Percentiles rank a stretch among this genome's conserved stretches.
Evolutionary conservation across 2,888 invertebrate genomes (phyloP).

Genomic region (Plebejus melissa): DNA sequence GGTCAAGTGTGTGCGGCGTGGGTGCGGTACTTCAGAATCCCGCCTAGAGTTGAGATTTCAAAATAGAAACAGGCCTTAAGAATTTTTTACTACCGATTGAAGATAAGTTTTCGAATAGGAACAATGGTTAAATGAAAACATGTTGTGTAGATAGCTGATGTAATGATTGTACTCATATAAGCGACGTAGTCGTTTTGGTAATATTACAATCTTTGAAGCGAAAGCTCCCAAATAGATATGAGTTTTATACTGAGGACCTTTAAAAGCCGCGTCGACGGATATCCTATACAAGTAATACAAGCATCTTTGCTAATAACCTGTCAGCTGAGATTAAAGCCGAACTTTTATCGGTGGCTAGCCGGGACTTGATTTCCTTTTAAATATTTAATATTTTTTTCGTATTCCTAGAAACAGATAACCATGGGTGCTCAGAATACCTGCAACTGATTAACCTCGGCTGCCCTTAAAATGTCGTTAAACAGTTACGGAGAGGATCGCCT

Average conservation of each 20-base stretch:
- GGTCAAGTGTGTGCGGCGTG: slow-evolving; percentile 58
- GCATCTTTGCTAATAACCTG: background rate
- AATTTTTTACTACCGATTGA: background rate
- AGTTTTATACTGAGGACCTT: background rate
- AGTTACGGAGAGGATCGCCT: slow-evolving; percentile 52
- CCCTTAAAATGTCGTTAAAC: slow-evolving; percentile 44
- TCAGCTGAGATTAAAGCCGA: background rate
- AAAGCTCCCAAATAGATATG: background rate
- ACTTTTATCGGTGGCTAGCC: background rate
- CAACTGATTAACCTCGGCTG: slow-evolving; percentile 45
- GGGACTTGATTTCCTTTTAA: background rate
- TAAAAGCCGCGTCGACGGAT: background rate
- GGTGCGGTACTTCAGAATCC: slow-evolving; percentile 40
- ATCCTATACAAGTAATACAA: background rate
- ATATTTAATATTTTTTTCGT: slow-evolving; percentile 5
- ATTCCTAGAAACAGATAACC: slow-evolving; percentile 30
- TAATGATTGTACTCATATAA: background rate
- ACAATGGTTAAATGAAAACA: background rate
- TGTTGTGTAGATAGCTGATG: slow-evolving; percentile 10
- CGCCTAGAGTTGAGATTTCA: slow-evolving; percentile 25
- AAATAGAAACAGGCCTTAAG: slow-evolving; percentile 27
- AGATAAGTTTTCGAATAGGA: background rate
- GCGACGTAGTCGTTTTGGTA: background rate
- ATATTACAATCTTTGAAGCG: background rate
- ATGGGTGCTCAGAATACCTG: slow-evolving; percentile 34